Evolutionary conservation across 2,888 invertebrate genomes (phyloP).

Genomic region (Lymantria monacha): DNA sequence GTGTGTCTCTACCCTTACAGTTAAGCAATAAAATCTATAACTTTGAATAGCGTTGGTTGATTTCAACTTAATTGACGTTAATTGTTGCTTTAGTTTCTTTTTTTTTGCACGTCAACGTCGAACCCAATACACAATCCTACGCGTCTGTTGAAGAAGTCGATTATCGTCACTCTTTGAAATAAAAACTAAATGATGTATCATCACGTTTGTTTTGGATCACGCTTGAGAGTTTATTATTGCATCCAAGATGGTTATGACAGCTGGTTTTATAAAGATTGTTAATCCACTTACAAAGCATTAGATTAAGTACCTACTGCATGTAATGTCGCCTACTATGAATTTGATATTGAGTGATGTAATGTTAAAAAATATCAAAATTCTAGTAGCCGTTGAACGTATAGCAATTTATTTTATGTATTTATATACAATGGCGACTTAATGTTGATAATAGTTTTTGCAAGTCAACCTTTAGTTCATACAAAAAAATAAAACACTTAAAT

Average conservation of each 20-base stretch:
- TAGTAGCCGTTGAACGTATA: too few relatives aligned
- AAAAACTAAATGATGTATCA: neutral
- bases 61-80: slow-evolving; percentile 23
- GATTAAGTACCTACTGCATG: neutral
- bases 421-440: too few relatives aligned
- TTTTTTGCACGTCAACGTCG: slow-evolving; percentile 11
- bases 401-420: too few relatives aligned
- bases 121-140: slow-evolving; percentile 6
- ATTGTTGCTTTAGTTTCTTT: slow-evolving; percentile 27
- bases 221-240: neutral
- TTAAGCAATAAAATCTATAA: slow-evolving; percentile 7
- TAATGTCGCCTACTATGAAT: neutral
- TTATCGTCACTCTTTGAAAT: slow-evolving; percentile 5
- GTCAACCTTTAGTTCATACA: too few relatives aligned
- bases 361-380: too few relatives aligned
- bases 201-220: neutral
- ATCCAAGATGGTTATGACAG: neutral
- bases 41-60: slow-evolving; percentile 12
- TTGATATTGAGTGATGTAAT: neutral
- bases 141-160: slow-evolving; percentile 11
- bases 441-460: too few relatives aligned
- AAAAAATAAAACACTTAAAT: too few relatives aligned
- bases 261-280: neutral
- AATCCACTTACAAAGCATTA: neutral
- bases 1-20: neutral